These are phyloP conservation scores for Diadema setosum DNA, from an alignment of 35 echinoderm and acorn worm genomes.

Conservation along the genomic window DNA sequence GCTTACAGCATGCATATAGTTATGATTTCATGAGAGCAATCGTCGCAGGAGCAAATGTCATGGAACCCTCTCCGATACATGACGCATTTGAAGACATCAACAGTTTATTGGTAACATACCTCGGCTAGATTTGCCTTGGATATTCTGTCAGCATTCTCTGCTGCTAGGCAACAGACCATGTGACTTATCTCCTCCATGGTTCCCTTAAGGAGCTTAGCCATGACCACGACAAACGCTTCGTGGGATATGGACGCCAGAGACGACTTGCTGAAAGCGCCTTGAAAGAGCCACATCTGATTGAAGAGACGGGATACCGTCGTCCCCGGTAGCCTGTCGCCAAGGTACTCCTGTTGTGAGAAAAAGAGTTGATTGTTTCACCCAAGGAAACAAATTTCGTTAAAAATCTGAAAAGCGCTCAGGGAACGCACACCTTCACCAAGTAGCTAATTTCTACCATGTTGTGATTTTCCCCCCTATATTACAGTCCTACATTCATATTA, in stretches of 20 bases:
- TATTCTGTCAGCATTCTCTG: constrained; percentile 23
- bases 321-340: constrained; percentile 43
- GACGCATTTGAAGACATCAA: too few species aligned
- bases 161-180: constrained; percentile 42
- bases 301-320: constrained; percentile 30
- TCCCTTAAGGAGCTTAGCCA: constrained; percentile 65
- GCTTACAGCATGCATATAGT: too few species aligned
- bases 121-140: neutral
- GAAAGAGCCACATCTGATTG: constrained; percentile 52
- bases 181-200: constrained; percentile 64
- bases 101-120: too few species aligned
- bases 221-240: constrained; percentile 54
- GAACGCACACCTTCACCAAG: neutral
- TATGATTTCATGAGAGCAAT: too few species aligned
- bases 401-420: neutral
- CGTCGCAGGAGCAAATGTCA: too few species aligned
- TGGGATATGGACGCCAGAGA: constrained; percentile 32
- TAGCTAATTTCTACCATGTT: neutral
- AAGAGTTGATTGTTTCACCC: too few species aligned
- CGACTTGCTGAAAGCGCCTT: constrained; percentile 40
- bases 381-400: neutral
- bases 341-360: constrained; percentile 18
- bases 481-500: neutral
- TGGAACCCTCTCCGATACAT: too few species aligned
- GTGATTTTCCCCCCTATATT: neutral